A percentile compares a stretch with the other conserved stretches of the same genome.
Evolutionary conservation across 1,140 invertebrate species (phyloP).

Genomic region (Sminthurinus signatus): DNA sequence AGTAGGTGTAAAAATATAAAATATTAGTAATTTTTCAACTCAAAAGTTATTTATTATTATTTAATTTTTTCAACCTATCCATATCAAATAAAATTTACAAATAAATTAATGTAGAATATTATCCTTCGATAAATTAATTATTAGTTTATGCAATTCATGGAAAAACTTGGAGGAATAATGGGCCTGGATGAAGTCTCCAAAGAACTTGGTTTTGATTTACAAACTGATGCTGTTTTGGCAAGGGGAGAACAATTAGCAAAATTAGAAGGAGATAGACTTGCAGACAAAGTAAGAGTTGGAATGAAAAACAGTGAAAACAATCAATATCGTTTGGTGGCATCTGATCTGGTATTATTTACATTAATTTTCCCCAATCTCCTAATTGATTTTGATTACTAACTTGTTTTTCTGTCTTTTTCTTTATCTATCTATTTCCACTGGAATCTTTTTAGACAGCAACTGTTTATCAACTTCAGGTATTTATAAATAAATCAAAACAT

Average conservation of each 20-base stretch:
- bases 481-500: no score
- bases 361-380: neutral
- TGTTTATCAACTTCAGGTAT: constrained; percentile 78
- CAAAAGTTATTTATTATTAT: neutral
- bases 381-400: constrained; percentile 1
- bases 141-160: constrained; percentile 65
- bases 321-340: neutral
- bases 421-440: neutral
- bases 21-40: constrained; percentile 1
- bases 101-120: no score
- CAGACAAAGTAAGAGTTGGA: constrained; percentile 58
- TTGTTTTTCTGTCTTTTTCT: neutral
- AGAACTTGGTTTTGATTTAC: constrained; percentile 68
- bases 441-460: constrained; percentile 59
- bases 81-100: no score
- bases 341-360: neutral
- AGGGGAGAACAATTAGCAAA: constrained; percentile 67
- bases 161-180: constrained; percentile 61
- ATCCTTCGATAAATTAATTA: no score
- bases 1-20: constrained; percentile 27
- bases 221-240: constrained; percentile 67
- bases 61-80: constrained; percentile 1
- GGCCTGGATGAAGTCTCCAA: constrained; percentile 70
- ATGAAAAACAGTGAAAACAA: neutral
- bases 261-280: constrained; percentile 67